A percentile compares a stretch with the other conserved stretches of the same genome.
Conservation (phyloP, 2,113 vertebrate species). For the Atrichornis clamosus region DNA sequence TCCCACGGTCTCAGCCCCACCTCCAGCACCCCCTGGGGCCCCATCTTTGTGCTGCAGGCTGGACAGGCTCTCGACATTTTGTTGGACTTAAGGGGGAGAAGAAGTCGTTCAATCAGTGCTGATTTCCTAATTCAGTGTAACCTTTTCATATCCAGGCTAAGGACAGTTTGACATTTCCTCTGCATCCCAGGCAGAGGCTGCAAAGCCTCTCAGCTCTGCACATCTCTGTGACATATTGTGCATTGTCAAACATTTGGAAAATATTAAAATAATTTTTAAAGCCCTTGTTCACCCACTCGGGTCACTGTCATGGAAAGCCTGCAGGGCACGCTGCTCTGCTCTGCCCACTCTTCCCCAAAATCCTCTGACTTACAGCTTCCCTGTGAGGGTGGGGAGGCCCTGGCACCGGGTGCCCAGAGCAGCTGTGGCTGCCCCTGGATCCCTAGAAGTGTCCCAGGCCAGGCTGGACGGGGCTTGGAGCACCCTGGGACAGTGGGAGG, state of each 20-base stretch:
- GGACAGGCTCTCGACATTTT: not conserved
- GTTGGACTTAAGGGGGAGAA: not conserved
- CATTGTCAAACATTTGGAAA: not conserved
- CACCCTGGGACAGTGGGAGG: not conserved
- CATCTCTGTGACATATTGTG: not conserved
- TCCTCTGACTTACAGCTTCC: not conserved
- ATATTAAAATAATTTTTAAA: not conserved
- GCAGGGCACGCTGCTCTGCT: not conserved
- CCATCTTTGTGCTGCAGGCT: not conserved
- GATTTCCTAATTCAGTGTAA: not conserved
- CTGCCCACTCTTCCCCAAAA: not conserved
- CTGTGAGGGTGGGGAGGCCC: not conserved
- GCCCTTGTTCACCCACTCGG: not conserved
- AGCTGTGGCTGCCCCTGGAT: not conserved
- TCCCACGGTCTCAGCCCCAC: fast-evolving
- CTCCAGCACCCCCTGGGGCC: not conserved
- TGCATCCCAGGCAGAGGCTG: not conserved
- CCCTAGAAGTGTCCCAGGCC: not conserved
- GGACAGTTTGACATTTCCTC: not conserved
- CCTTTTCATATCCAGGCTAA: conserved; percentile 13
- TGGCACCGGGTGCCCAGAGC: not conserved
- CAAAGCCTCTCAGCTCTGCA: not conserved
- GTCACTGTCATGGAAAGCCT: fast-evolving
- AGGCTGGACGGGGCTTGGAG: not conserved
- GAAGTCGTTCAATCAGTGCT: not conserved